phyloP scores from a whole-genome alignment of 1,140 invertebrate genomes.

The Cylas formicarius region DNA sequence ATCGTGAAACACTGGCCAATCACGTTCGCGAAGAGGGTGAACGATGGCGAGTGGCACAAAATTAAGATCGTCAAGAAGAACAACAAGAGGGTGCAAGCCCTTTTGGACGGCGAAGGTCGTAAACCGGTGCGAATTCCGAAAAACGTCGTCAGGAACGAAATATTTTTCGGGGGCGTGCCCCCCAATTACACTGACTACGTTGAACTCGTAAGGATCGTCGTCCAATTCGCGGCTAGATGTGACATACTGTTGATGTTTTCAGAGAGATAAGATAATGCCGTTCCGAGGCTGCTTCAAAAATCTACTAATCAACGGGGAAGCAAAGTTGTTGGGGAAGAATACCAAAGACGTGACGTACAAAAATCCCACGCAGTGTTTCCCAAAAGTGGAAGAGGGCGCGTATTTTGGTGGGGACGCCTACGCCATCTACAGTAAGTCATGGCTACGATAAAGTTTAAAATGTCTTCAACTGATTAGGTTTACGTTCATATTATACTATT shows the following conservation, averaged over 20 bases:
- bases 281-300: constrained; percentile 78
- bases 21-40: constrained; percentile 46
- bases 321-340: constrained; percentile 62
- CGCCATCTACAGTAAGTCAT: constrained; percentile 75
- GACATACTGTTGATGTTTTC: not conserved
- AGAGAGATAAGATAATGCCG: constrained; percentile 57
- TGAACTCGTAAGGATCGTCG: constrained; percentile 21
- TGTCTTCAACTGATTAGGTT: not conserved
- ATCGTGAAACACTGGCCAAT: constrained; percentile 57
- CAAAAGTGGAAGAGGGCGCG: constrained; percentile 73
- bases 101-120: constrained; percentile 57
- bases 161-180: constrained; percentile 74
- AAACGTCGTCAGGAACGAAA: constrained; percentile 59
- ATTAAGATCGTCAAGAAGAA: constrained; percentile 49
- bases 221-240: not conserved
- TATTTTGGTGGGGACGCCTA: constrained; percentile 80
- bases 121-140: constrained; percentile 60
- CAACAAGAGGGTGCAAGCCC: constrained; percentile 54
- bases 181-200: constrained; percentile 36
- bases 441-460: constrained; percentile 6
- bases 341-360: constrained; percentile 49
- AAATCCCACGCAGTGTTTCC: constrained; percentile 81
- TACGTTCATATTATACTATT: too few relatives aligned
- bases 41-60: constrained; percentile 81
- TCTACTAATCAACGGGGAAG: constrained; percentile 65